phyloP scores from a whole-genome alignment of 2,797 vertebrate genomes.

The Danio choprae region DNA sequence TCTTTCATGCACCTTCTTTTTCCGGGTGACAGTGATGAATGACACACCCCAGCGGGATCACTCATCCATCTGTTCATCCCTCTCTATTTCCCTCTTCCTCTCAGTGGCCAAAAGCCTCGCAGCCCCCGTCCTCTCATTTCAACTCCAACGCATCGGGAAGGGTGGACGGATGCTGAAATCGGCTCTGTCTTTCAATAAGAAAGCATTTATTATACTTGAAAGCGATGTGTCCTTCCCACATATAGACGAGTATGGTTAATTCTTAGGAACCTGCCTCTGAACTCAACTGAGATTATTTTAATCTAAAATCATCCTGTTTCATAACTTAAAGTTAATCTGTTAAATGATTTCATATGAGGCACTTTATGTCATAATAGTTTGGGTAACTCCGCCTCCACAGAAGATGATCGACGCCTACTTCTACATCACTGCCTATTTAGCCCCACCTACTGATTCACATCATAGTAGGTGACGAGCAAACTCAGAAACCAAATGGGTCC shows the following conservation, averaged over 20 bases:
- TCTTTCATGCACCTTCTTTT: constrained; percentile 60
- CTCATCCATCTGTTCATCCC: constrained; percentile 77
- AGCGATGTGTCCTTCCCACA: background rate
- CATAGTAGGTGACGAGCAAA: too few relatives aligned
- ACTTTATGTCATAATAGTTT: too few relatives aligned
- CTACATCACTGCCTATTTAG: too few relatives aligned
- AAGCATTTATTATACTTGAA: background rate
- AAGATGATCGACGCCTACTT: too few relatives aligned
- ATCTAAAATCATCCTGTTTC: too few relatives aligned
- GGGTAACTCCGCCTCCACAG: too few relatives aligned
- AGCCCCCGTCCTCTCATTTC: constrained; percentile 17
- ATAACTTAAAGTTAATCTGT: too few relatives aligned
- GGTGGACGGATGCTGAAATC: constrained; percentile 10
- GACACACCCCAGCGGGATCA: constrained; percentile 77
- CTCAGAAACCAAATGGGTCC: too few relatives aligned
- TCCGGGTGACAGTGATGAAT: constrained; percentile 76
- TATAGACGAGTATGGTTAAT: background rate
- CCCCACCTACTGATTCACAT: too few relatives aligned
- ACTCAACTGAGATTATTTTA: too few relatives aligned
- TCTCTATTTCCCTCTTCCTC: constrained; percentile 51
- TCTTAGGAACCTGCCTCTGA: background rate
- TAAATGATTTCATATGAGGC: too few relatives aligned
- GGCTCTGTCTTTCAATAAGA: background rate
- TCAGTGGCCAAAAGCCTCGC: constrained; percentile 42
- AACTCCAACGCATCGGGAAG: background rate